Conservation (phyloP, 2,888 invertebrate species). For the Petrolisthes manimaculis region DNA sequence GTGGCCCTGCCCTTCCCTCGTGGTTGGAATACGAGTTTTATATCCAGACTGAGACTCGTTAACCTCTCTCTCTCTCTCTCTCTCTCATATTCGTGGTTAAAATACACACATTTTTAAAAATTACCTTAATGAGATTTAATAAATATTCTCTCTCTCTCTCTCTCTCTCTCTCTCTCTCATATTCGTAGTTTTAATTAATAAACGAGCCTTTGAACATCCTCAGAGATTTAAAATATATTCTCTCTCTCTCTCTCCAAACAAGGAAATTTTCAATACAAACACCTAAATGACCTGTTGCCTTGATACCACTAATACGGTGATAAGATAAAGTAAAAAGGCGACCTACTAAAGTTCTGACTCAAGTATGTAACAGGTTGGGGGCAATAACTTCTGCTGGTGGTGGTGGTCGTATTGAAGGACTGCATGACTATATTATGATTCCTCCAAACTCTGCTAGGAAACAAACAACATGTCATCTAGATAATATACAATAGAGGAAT, state of each 20-base stretch:
- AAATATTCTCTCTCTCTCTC: slow-evolving; percentile 15
- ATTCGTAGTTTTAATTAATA: not conserved
- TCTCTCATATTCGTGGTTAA: not conserved
- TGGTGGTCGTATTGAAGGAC: too few relatives aligned
- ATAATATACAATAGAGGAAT: too few relatives aligned
- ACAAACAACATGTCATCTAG: too few relatives aligned
- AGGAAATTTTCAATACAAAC: too few relatives aligned
- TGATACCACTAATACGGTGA: not conserved
- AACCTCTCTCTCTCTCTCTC: not conserved
- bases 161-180: not conserved
- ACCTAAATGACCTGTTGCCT: not conserved
- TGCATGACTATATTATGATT: too few relatives aligned
- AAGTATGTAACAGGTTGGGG: too few relatives aligned
- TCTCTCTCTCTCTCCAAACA: slow-evolving; percentile 13
- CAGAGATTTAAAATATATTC: not conserved
- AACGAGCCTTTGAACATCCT: not conserved
- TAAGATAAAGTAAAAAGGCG: too few relatives aligned
- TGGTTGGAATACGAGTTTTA: not conserved
- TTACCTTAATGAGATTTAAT: not conserved
- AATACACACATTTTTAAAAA: not conserved
- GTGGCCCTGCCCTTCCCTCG: not conserved
- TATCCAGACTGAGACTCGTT: not conserved
- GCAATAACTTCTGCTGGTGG: too few relatives aligned
- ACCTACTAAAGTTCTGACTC: too few relatives aligned
- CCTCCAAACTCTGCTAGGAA: too few relatives aligned